A percentile compares a stretch with the other conserved stretches of the same genome.
phyloP scores from a whole-genome alignment of 2,797 vertebrate genomes.

The Sebastes melanostomus region DNA sequence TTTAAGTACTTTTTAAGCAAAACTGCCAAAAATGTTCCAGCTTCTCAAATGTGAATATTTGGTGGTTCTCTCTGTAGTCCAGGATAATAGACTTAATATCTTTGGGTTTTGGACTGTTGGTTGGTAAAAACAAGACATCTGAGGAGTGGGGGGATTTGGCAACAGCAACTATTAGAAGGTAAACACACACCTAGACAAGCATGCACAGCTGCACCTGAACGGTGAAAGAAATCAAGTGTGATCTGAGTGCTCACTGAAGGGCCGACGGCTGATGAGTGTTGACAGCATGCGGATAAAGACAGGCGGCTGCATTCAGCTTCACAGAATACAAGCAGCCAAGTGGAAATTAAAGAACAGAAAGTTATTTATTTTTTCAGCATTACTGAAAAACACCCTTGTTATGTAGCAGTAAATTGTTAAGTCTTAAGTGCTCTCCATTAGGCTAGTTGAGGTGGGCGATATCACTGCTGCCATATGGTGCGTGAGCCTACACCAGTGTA shows the following conservation, averaged over 20 bases:
- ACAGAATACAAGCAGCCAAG: constrained; percentile 12
- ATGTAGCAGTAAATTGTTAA: constrained; percentile 19
- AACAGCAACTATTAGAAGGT: neutral
- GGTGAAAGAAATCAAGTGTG: constrained; percentile 6
- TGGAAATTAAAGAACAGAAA: constrained; percentile 9
- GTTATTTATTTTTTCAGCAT: constrained; percentile 1
- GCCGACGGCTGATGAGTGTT: constrained; percentile 31
- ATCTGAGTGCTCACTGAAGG: constrained; percentile 41
- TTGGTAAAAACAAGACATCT: neutral
- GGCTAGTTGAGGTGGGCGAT: constrained; percentile 11
- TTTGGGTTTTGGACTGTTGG: neutral
- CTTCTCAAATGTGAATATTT: neutral
- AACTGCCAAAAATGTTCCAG: neutral
- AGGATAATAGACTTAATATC: neutral
- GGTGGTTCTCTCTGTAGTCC: neutral
- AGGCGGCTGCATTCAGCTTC: constrained; percentile 24
- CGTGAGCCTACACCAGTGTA: neutral
- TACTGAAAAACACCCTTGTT: neutral
- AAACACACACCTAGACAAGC: constrained; percentile 27
- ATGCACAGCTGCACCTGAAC: constrained; percentile 37
- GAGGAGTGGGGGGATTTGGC: neutral
- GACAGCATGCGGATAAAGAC: constrained; percentile 42
- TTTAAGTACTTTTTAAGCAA: neutral
- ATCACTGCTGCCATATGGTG: constrained; percentile 30
- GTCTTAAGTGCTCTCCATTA: constrained; percentile 4